These are phyloP conservation scores for Epinephelus coioides DNA, from an alignment of 2,797 vertebrate species.

Conservation along the genomic window DNA sequence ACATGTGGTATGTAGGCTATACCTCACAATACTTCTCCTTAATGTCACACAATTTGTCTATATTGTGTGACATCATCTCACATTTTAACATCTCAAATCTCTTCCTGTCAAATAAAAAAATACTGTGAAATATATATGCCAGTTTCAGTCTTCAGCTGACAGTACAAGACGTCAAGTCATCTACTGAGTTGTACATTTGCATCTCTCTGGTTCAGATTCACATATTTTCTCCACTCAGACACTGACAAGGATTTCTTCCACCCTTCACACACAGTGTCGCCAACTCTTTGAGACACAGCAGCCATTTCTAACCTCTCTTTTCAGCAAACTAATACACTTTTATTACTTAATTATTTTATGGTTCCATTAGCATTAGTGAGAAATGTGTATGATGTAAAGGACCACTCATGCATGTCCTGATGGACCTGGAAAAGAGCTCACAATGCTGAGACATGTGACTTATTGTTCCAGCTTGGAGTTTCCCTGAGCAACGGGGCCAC, in stretches of 20 bases:
- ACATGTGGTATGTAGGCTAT: neutral
- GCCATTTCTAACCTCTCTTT: neutral
- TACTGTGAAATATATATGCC: neutral
- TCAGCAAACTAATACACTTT: slow-evolving; percentile 27
- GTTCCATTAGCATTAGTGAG: slow-evolving; percentile 8
- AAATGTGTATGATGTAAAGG: slow-evolving; percentile 42
- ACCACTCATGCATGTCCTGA: slow-evolving; percentile 46
- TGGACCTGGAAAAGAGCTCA: slow-evolving; percentile 36
- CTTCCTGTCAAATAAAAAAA: neutral
- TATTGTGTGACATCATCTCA: neutral
- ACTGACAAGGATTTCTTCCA: neutral
- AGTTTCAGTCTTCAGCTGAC: neutral
- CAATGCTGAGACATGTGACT: slow-evolving; percentile 50
- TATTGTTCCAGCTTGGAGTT: slow-evolving; percentile 62
- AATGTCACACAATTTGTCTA: neutral
- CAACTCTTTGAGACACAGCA: slow-evolving; percentile 9
- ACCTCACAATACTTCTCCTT: neutral
- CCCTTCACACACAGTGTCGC: neutral
- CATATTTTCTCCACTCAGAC: slow-evolving; percentile 11
- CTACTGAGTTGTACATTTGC: neutral
- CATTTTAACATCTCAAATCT: neutral
- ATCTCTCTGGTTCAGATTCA: neutral
- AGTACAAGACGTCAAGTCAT: neutral
- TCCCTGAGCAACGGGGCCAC: slow-evolving; percentile 72
- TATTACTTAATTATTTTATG: slow-evolving; percentile 65